These are phyloP conservation scores for Drosophila picticornis DNA, from an alignment of 2,888 invertebrate species.

Conservation along the genomic window DNA sequence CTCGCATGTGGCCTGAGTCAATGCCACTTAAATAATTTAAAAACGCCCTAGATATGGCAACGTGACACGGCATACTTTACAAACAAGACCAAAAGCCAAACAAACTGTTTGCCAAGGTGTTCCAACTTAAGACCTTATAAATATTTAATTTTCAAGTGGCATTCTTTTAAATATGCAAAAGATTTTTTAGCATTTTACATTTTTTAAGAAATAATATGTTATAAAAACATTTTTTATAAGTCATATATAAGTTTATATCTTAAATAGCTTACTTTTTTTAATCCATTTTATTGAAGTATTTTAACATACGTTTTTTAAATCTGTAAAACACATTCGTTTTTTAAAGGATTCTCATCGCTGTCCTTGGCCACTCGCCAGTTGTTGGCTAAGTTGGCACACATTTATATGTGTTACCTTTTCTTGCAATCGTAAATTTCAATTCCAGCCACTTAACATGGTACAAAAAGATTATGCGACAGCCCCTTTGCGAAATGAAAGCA, in stretches of 20 bases:
- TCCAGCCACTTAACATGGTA: conserved; percentile 72
- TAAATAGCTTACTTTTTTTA: background rate
- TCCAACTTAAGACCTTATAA: background rate
- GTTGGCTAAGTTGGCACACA: conserved; percentile 61
- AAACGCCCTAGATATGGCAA: conserved; percentile 24
- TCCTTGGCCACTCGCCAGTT: conserved; percentile 31
- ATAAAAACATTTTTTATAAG: background rate
- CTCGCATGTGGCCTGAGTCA: conserved; percentile 25
- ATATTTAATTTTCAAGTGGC: background rate
- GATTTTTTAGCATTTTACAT: background rate
- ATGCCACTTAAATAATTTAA: conserved; percentile 68
- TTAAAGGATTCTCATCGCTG: background rate
- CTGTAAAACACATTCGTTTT: background rate
- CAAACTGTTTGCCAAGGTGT: background rate
- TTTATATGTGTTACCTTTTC: conserved; percentile 72
- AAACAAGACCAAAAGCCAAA: background rate
- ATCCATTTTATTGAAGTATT: background rate
- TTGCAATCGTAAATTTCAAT: conserved; percentile 78
- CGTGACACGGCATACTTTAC: conserved; percentile 26
- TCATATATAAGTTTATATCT: background rate
- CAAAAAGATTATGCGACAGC: conserved; percentile 76
- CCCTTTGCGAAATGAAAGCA: conserved; percentile 68
- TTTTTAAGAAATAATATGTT: background rate
- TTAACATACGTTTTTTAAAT: background rate
- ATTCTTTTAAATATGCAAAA: background rate